These are phyloP conservation scores for Cryptocephalus moraei DNA, from an alignment of 2,888 invertebrate genomes.

Conservation along the genomic window DNA sequence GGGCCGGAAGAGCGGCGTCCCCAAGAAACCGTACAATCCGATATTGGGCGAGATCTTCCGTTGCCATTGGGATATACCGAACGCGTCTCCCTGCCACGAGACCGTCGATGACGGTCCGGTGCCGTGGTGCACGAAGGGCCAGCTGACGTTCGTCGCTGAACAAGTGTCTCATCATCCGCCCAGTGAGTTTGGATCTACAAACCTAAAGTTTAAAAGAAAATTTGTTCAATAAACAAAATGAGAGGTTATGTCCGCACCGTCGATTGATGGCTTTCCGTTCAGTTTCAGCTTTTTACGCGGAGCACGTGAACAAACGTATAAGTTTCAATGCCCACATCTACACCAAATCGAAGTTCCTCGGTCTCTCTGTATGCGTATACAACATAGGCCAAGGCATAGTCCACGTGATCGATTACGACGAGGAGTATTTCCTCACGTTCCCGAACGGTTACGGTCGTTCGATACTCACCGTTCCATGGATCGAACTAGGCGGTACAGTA, in stretches of 20 bases:
- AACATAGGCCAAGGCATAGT: conserved; percentile 93
- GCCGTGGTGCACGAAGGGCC: conserved; percentile 80
- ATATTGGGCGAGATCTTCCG: conserved; percentile 94
- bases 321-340: conserved; percentile 93
- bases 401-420: conserved; percentile 79
- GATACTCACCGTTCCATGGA: conserved; percentile 96
- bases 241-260: too few relatives aligned
- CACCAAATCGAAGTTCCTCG: conserved; percentile 99
- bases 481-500: conserved; percentile 92
- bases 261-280: conserved; percentile 21
- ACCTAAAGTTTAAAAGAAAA: too few relatives aligned
- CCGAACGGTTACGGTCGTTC: conserved; percentile 98
- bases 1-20: conserved; percentile 91
- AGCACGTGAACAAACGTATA: conserved; percentile 83
- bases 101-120: conserved; percentile 71
- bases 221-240: too few relatives aligned
- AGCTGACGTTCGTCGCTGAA: conserved; percentile 91
- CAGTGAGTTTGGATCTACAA: conserved; percentile 44
- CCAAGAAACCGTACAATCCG: conserved; percentile 99
- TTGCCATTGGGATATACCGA: conserved; percentile 70
- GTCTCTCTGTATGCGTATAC: conserved; percentile 93
- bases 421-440: conserved; percentile 93
- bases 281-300: conserved; percentile 99
- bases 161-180: conserved; percentile 99
- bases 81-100: conserved; percentile 8